Base-by-base conservation (phyloP, 1,140 invertebrate genomes). In the Aphidius ervi region DNA sequence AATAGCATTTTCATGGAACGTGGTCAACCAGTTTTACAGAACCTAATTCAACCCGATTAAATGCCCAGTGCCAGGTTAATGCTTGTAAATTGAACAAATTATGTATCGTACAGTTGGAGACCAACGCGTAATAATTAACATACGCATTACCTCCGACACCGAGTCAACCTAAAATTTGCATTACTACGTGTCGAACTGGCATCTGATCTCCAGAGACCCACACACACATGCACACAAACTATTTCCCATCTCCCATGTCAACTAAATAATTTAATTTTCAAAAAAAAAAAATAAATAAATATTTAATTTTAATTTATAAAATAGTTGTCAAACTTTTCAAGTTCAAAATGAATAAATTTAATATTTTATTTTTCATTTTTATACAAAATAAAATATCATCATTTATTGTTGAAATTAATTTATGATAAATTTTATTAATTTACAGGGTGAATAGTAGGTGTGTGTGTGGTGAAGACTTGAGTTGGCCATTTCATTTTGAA, bases 41-140 rank as follows among this genome's bases (percentile, higher is more conserved):
- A 76, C 69, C 72, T 71, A 74, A 75, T 75, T 73, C 63, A 64
- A 67, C 61, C 62, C 70, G 69, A 75, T 79, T 76, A 77, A 77
- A 75, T 74, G 69, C 23, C 23, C 70, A 70, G 73, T 72, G 72
- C 62, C 56, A 65, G 67, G 73, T 77, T 79, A 78, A 76, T 75
- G 74, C 72, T 79, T 78, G 76, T 77, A 79, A 77, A 79, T 79
- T 77, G 72, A 74, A 70, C 70, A 69, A 79, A 77, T 78, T 79
- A 78, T 79, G 74, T 69, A 68, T 58, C 65, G 46, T 23, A 46
- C 46, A 37, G 49, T 16, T 45, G 41, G 47, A 20, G 16, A 49
- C 45, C 59, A 70, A 69, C 64, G 67, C 68, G 66, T 67, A 62
- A 68, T 70, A 70, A 78, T 79, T 78, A 77, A 77, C 77, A 76